Evolutionary conservation across 2,888 invertebrate genomes (phyloP), one percentile per base, ranked within the genome.

Genomic region (Pantelozetes paolii): DNA sequence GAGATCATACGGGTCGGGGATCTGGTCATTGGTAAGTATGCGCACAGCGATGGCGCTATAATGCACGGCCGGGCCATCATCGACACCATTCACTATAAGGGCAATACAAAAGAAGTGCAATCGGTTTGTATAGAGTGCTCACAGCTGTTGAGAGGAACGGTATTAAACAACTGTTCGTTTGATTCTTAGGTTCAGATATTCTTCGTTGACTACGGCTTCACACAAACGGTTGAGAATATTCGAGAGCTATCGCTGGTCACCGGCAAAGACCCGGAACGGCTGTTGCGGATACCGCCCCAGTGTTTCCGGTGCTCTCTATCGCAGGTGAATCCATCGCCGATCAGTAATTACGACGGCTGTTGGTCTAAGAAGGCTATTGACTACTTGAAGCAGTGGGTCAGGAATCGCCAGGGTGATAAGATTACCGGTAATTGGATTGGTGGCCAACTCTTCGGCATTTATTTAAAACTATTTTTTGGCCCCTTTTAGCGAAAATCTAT

Each of bases 181-280:
- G 23, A 15, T n/a, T 64, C n/a, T 23, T 73, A 42, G 67, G 26
- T 80, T 40, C 81, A 89, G 87, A 87, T 93, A 5, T 84, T 87
- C 71, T 92, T 89, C 81, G 87, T 94, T 71, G 94, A 95, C 83
- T 89, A 86, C 81, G 94, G 94, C 20, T n/a, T 67, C 23, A 67
- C 20, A 2, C n/a, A 20, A 40, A n/a, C 15, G 5, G 3, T 67
- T 2, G 23, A 45, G 1, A 26, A 71, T 20, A 5, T 54, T 1
- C 23, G 28, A 18, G 15, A 54, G 28, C 2, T 54, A 15, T 20
- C 30, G 9, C 13, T 11, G 2, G 9, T 50, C 5, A 18, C 1
- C 3, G 13, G 5, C 2, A 26, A n/a, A 13, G n/a, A n/a, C 2
- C 15, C 15, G 0, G 20, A 26, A 20, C 6, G 42, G 26, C 15